phyloP scores from a whole-genome alignment of 2,888 invertebrate genomes.

The Piscicola geometra region DNA sequence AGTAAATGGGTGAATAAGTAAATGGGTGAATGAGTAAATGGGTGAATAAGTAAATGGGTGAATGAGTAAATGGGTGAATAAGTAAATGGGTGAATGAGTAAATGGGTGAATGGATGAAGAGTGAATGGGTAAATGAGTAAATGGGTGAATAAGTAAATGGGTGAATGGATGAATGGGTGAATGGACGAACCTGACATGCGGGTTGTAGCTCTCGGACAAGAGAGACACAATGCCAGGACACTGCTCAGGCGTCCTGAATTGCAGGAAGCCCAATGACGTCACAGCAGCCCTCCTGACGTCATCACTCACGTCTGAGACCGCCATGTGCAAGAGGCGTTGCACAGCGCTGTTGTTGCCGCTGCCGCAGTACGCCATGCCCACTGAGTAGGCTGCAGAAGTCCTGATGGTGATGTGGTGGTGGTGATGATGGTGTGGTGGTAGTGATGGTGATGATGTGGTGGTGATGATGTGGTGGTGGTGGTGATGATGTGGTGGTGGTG shows the following conservation, averaged over 20 bases:
- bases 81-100: background rate
- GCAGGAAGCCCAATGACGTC: conserved; percentile 92
- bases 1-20: background rate
- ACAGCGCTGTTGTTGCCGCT: conserved; percentile 96
- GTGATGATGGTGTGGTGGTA: too few species aligned
- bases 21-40: background rate
- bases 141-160: too few species aligned
- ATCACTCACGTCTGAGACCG: conserved; percentile 95
- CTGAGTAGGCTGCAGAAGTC: conserved; percentile 92
- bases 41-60: background rate
- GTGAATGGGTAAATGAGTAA: too few species aligned
- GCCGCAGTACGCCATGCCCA: conserved; percentile 97
- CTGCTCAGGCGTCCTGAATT: conserved; percentile 93
- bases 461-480: too few species aligned
- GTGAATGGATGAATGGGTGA: background rate
- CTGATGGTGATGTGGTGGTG: background rate
- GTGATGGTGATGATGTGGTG: too few species aligned
- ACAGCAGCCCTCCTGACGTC: conserved; percentile 97
- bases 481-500: too few species aligned
- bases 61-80: background rate
- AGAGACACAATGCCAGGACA: conserved; percentile 90
- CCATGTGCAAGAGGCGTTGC: conserved; percentile 83
- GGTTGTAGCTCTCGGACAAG: conserved; percentile 95
- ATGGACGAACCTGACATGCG: conserved; percentile 70
- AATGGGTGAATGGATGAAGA: too few species aligned